Percentiles rank a stretch among this genome's conserved stretches.
Conservation (phyloP, 2,888 invertebrate species). For the Strigamia transsilvanica region DNA sequence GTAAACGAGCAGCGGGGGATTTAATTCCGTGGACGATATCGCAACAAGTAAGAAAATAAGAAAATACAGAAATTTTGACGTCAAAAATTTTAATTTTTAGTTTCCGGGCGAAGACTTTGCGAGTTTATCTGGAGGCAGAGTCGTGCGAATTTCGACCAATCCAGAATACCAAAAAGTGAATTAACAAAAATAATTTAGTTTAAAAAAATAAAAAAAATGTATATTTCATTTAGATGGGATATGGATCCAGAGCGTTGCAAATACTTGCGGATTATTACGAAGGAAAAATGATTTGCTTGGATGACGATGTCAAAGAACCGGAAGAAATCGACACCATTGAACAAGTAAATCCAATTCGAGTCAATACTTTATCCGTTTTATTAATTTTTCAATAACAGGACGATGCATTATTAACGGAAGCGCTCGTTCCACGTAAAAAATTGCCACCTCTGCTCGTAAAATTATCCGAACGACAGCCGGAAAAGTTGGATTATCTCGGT, state of each 20-base stretch:
- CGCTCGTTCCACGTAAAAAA: conserved; percentile 77
- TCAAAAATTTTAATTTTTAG: conserved; percentile 67
- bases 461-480: conserved; percentile 82
- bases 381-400: conserved; percentile 58
- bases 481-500: conserved; percentile 90
- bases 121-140: conserved; percentile 83
- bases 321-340: conserved; percentile 67
- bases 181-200: conserved; percentile 55
- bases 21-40: conserved; percentile 98
- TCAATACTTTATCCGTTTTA: conserved; percentile 5
- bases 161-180: conserved; percentile 90
- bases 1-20: conserved; percentile 93
- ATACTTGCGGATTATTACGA: conserved; percentile 89
- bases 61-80: not conserved
- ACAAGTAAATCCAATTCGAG: not conserved
- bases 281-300: conserved; percentile 77
- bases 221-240: conserved; percentile 83
- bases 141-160: conserved; percentile 97
- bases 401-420: conserved; percentile 75
- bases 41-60: conserved; percentile 67
- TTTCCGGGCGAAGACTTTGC: conserved; percentile 95
- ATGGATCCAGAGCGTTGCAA: conserved; percentile 86
- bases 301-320: conserved; percentile 67
- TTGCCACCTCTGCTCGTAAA: conserved; percentile 88
- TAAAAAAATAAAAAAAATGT: not conserved